These are phyloP conservation scores for Chrysotoxum bicinctum DNA, from an alignment of 2,888 invertebrate genomes.

Conservation along the genomic window DNA sequence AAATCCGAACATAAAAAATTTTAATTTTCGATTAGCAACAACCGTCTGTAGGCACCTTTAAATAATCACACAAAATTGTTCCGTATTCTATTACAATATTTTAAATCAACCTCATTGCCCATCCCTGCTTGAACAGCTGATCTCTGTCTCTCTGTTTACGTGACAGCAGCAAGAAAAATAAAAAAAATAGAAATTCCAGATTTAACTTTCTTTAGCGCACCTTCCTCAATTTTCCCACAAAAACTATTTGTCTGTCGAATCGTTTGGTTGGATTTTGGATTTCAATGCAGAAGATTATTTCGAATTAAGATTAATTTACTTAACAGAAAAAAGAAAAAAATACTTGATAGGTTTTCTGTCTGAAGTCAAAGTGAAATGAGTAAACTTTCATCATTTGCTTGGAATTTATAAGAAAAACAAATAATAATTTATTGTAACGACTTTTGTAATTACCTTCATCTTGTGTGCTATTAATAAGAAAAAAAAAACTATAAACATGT, in stretches of 20 bases:
- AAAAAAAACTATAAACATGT: constrained; percentile 74
- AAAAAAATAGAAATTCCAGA: constrained; percentile 24
- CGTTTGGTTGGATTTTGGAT: constrained; percentile 10
- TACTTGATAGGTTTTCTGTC: neutral
- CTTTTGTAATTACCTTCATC: neutral
- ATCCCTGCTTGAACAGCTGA: constrained; percentile 49
- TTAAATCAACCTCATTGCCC: neutral
- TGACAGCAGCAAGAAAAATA: constrained; percentile 18
- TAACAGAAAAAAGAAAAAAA: neutral
- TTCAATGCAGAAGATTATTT: neutral
- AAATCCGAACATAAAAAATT: too few relatives aligned
- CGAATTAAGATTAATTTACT: neutral
- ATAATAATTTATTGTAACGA: neutral
- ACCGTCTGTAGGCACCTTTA: neutral
- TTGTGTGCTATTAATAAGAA: neutral
- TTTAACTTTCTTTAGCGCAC: constrained; percentile 37
- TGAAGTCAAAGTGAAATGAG: constrained; percentile 28
- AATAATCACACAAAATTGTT: neutral
- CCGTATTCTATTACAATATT: constrained; percentile 15
- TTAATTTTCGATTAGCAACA: too few relatives aligned
- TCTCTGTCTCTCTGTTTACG: constrained; percentile 46
- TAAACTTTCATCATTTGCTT: constrained; percentile 19
- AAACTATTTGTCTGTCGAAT: constrained; percentile 36
- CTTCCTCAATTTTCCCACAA: constrained; percentile 42
- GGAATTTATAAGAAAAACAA: neutral